Conservation (phyloP, 2,888 invertebrate species). For the Epinotia demarniana region DNA sequence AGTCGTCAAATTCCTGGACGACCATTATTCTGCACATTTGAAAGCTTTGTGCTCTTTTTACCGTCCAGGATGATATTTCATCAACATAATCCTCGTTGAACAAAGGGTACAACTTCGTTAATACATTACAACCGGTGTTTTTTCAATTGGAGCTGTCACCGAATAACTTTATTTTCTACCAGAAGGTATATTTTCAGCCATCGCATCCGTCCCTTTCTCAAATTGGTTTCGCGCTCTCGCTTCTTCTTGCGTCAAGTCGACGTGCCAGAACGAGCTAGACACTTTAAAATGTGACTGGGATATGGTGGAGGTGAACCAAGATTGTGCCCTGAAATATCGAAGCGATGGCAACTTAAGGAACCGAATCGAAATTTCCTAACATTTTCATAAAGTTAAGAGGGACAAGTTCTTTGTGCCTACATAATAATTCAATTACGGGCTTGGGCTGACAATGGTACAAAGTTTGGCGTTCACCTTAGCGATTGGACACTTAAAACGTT, state of each 20-base stretch:
- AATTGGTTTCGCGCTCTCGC: background rate
- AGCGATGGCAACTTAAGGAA: conserved; percentile 12
- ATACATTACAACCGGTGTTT: background rate
- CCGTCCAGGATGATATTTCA: background rate
- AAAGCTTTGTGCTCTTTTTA: background rate
- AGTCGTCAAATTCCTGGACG: no score
- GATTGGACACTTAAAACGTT: conserved; percentile 28
- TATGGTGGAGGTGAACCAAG: background rate
- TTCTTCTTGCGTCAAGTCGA: no score
- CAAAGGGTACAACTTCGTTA: background rate
- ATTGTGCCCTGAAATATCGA: background rate
- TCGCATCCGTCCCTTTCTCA: background rate
- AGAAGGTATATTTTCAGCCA: background rate
- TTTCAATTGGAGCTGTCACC: background rate
- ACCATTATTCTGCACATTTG: no score
- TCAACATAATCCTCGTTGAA: background rate
- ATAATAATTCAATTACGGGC: conserved; percentile 40
- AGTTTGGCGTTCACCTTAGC: conserved; percentile 22
- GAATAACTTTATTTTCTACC: conserved; percentile 1
- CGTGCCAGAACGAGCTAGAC: no score
- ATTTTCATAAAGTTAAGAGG: conserved; percentile 41
- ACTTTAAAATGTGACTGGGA: background rate
- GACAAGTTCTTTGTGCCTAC: conserved; percentile 33
- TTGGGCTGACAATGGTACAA: conserved; percentile 23
- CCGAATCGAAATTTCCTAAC: conserved; percentile 35